Conservation (phyloP, 2,797 vertebrate species). For the Crax fasciolata region DNA sequence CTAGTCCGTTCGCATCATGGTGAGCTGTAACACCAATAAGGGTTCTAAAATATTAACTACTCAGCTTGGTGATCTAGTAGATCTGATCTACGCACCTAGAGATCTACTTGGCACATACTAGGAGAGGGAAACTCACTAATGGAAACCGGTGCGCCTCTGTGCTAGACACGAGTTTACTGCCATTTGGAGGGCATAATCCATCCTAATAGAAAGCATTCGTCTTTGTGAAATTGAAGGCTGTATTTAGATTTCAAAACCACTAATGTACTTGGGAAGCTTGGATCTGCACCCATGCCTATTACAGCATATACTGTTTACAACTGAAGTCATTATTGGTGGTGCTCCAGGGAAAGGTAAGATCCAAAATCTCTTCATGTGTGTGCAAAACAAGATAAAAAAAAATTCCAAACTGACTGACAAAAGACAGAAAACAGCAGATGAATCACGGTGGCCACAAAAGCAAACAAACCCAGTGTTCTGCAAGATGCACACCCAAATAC, state of each 20-base stretch:
- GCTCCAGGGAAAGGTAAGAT: conserved; percentile 36
- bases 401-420: neutral
- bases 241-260: neutral
- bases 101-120: neutral
- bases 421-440: conserved; percentile 12
- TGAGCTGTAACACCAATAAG: neutral
- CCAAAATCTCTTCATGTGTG: neutral
- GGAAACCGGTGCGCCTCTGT: neutral
- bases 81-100: neutral
- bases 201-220: neutral
- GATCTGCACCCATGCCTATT: conserved; percentile 8
- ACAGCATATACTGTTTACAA: neutral
- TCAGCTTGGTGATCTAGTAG: neutral
- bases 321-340: neutral
- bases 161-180: neutral
- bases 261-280: neutral
- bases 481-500: neutral
- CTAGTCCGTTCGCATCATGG: neutral
- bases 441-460: neutral
- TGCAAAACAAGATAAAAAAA: neutral
- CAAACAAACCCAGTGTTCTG: conserved; percentile 16
- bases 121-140: neutral
- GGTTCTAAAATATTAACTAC: neutral
- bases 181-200: neutral
- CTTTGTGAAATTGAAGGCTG: neutral